phyloP scores from a whole-genome alignment of 35 echinoderm and acorn worm genomes.

The Diadema setosum region DNA sequence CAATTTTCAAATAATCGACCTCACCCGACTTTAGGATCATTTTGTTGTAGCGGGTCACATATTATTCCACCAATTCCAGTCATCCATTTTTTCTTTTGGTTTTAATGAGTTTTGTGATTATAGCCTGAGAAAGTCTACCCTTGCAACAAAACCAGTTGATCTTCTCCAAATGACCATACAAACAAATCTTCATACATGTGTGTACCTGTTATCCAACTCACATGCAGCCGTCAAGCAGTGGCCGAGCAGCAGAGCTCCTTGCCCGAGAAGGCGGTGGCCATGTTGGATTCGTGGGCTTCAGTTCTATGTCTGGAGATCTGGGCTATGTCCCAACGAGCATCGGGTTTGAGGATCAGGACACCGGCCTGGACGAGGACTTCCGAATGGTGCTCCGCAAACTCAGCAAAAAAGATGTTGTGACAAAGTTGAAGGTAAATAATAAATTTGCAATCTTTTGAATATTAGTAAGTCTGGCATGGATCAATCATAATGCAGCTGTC shows the following conservation, averaged over 20 bases:
- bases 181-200: background rate
- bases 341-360: conserved; percentile 55
- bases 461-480: too few relatives aligned
- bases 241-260: conserved; percentile 78
- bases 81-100: background rate
- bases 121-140: background rate
- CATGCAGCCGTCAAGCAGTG: conserved; percentile 84
- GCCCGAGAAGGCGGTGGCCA: conserved; percentile 64
- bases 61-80: background rate
- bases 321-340: conserved; percentile 69
- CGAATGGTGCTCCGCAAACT: conserved; percentile 82
- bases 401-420: conserved; percentile 89
- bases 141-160: too few relatives aligned
- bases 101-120: background rate
- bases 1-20: too few relatives aligned
- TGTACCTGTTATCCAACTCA: too few relatives aligned
- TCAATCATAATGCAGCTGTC: too few relatives aligned
- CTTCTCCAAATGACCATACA: background rate
- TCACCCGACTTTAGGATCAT: background rate
- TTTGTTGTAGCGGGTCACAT: background rate
- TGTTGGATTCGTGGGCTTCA: conserved; percentile 75
- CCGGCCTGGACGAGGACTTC: conserved; percentile 66
- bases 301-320: conserved; percentile 75
- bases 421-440: conserved; percentile 88
- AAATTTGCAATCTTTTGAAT: too few relatives aligned